These are phyloP conservation scores for Crotalus viridis DNA, from an alignment of 2,113 vertebrate genomes.

Conservation along the genomic window DNA sequence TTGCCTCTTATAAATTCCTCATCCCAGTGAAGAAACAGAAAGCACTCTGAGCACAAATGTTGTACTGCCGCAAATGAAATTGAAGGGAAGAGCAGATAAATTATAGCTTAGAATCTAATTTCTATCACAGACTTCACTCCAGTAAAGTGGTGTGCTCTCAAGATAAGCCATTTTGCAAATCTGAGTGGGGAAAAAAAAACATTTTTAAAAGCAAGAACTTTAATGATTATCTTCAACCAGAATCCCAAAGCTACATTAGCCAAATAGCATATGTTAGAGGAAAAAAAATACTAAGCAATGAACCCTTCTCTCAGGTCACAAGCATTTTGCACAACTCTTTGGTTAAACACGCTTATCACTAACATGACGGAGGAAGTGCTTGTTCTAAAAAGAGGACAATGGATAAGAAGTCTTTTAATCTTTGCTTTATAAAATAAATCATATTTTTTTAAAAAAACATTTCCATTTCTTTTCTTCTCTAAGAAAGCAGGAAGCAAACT, in stretches of 20 bases:
- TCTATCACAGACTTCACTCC: not conserved
- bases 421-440: not conserved
- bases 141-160: constrained; percentile 8
- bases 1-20: not conserved
- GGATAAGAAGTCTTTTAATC: not conserved
- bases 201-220: not conserved
- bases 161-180: not conserved
- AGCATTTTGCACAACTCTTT: not conserved
- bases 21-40: not conserved
- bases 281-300: not conserved
- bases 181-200: not conserved
- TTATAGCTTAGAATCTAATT: not conserved
- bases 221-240: not conserved
- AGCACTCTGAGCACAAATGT: not conserved
- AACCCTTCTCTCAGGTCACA: not conserved
- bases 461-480: not conserved
- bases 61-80: not conserved
- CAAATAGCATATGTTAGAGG: not conserved
- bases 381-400: not conserved
- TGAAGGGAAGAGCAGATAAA: constrained; percentile 1
- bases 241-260: not conserved
- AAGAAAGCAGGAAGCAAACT: not conserved
- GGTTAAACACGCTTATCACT: not conserved
- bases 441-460: not conserved
- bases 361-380: not conserved